Base-by-base conservation (phyloP, 2,113 vertebrate species). In the Chaenogobius annularis region DNA sequence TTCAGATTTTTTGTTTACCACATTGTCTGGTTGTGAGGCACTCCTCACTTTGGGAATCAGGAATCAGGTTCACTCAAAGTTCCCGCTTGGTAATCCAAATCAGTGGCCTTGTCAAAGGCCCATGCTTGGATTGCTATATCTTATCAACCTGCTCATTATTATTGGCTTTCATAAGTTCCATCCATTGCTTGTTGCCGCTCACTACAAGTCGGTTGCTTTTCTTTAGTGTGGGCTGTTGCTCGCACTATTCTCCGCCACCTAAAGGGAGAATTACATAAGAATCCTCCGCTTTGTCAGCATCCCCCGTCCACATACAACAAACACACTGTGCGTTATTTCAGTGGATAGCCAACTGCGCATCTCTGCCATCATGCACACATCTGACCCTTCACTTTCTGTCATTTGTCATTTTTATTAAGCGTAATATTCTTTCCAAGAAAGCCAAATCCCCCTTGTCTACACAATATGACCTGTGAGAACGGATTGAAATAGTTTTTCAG, bases 231-330 rank as follows among this genome's bases (percentile, higher is more conserved):
- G 92, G 93, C 89, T 92, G 93, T 78, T 88, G 86, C 84, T 86
- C 87, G 88, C 87, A 88, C 88, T 86, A 87, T 91, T 92, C 88
- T 93, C 83, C 63, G 73, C 90, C 85, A 92, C 88, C 92, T 91
- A 90, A 92, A 92, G 87, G 88, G 89, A 90, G 82, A 91, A 90
- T 92, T 93, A 94, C 91, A 90, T 93, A 94, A 94, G 91, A 92
- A 90, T 91, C 90, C 92, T 92, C 91, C 85, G 82, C 89, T 89
- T 91, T 85, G 80, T 90, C 88, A 85, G 88, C 85, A 88, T 90
- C 90, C 88, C 88, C 88, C 88, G 85, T 92, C 79, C 78, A 89
- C 85, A 87, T 89, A 88, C 81, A 84, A 76, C 82, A 87, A 56
- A 84, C 76, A 78, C 72, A 65, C 22, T 58, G 55, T 56, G 78